Evolutionary conservation across 2,113 vertebrate genomes (phyloP), one percentile per base, ranked within the genome.

Genomic region (Heterotilapia buettikoferi): DNA sequence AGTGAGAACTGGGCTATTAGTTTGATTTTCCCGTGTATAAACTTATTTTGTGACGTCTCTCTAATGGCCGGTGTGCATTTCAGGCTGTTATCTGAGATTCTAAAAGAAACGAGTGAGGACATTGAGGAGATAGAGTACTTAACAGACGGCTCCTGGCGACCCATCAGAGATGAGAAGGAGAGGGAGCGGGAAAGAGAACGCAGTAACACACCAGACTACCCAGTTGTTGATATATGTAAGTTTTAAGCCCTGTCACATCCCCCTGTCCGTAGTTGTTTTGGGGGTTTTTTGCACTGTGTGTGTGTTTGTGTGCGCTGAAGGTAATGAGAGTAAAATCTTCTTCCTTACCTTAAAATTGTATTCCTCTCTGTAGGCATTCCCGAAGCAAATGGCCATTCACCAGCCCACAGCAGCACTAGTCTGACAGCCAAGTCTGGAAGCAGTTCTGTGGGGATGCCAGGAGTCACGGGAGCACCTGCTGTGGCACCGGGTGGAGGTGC

Each of bases 41-140:
- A 16, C 56, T 7, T 43, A 9, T 73, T 80, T 56, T 80, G 6
- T 54, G 53, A 29, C 7, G 14, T 5, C 6, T 6, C 31, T 80
- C 86, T 93, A 84, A 91, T 47, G 13, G 33, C n/a, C 43, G 2
- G 2, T 90, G 45, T 85, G 26, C 80, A 47, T 50, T 86, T 26
- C 94, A 99, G 99, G 93, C 97, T 99, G 19, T 95, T 99, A 36
- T 98, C 98, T 3, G 98, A 99, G 95, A 99, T 99, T 90, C 95
- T 99, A 89, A 98, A 97, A 0, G 97, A 99, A 95, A 99, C 98
- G 0, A 92, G 80, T 45, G 97, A 99, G 91, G 98, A 98, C 2
- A 97, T 98, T 0, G 98, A 99, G 31, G 99, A 99, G 93, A 99
- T 99, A 0, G 98, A 99, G 87, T 99, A 98, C 94, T 92, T 99